Evolutionary conservation across 2,888 invertebrate genomes (phyloP).

Genomic region (Metalampra italica): DNA sequence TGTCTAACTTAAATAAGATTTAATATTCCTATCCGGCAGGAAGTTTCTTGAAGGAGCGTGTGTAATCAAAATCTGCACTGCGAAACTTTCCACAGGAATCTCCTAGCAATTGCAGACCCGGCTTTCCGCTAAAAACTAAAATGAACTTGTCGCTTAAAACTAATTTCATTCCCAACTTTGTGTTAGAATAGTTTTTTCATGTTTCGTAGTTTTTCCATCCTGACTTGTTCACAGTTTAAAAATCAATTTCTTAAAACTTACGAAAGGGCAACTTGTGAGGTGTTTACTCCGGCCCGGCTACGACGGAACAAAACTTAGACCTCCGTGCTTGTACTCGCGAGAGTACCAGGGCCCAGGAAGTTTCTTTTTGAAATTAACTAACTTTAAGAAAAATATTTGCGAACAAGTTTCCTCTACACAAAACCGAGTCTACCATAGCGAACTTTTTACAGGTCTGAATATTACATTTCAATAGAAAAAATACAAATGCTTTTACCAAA

Average conservation of each 20-base stretch:
- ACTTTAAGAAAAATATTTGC: conserved; percentile 54
- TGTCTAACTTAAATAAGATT: conserved; percentile 78
- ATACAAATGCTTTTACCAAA: conserved; percentile 26
- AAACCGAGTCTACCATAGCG: conserved; percentile 33
- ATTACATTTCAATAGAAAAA: conserved; percentile 24
- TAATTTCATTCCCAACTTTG: conserved; percentile 74
- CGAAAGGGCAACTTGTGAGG: conserved; percentile 61
- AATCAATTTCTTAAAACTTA: conserved; percentile 68
- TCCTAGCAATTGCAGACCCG: conserved; percentile 65
- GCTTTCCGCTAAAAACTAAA: conserved; percentile 67
- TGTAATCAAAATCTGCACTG: conserved; percentile 77
- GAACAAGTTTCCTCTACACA: conserved; percentile 42
- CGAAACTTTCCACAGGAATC: conserved; percentile 66
- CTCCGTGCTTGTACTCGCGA: conserved; percentile 26
- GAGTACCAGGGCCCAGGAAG: conserved; percentile 28
- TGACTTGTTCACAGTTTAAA: conserved; percentile 69
- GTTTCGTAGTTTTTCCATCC: conserved; percentile 51
- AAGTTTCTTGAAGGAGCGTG: conserved; percentile 73
- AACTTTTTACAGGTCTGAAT: conserved; percentile 39
- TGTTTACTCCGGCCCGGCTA: conserved; percentile 51
- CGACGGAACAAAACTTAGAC: conserved; percentile 52
- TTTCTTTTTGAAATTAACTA: conserved; percentile 58
- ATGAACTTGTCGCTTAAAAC: conserved; percentile 77
- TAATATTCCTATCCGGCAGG: conserved; percentile 75
- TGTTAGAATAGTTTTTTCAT: conserved; percentile 71